These are phyloP conservation scores for Drosophila quinaria DNA, from an alignment of 2,888 invertebrate genomes.

Conservation along the genomic window DNA sequence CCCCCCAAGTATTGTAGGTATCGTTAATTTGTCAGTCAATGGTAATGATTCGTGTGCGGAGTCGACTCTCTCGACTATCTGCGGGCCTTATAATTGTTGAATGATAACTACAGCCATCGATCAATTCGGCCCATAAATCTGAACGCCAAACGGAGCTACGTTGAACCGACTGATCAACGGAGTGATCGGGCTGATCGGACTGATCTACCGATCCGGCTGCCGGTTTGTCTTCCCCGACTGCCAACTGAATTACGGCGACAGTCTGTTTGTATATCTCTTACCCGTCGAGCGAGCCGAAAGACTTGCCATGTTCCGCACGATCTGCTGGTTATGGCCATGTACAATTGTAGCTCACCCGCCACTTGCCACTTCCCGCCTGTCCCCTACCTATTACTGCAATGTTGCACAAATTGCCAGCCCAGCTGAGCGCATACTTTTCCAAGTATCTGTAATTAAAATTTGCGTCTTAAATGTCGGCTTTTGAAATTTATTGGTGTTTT, in stretches of 20 bases:
- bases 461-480: slow-evolving; percentile 77
- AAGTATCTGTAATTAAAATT: slow-evolving; percentile 78
- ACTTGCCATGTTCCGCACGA: slow-evolving; percentile 63
- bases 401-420: slow-evolving; percentile 51
- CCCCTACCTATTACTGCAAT: slow-evolving; percentile 10
- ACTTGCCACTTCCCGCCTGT: slow-evolving; percentile 6
- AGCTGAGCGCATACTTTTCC: slow-evolving; percentile 42
- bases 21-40: slow-evolving; percentile 79
- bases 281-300: slow-evolving; percentile 22
- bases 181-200: not conserved
- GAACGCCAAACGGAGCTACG: slow-evolving; percentile 46
- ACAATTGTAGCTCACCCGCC: slow-evolving; percentile 44
- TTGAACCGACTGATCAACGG: slow-evolving; percentile 1
- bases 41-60: slow-evolving; percentile 56
- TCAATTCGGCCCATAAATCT: slow-evolving; percentile 73
- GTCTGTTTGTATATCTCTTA: slow-evolving; percentile 67
- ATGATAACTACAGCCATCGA: slow-evolving; percentile 77
- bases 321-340: slow-evolving; percentile 48
- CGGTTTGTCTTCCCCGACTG: slow-evolving; percentile 27
- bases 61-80: slow-evolving; percentile 15
- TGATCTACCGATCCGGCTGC: slow-evolving; percentile 11
- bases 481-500: slow-evolving; percentile 78
- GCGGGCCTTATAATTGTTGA: slow-evolving; percentile 79
- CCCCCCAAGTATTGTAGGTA: slow-evolving; percentile 15
- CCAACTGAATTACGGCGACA: slow-evolving; percentile 62